phyloP scores from a whole-genome alignment of 1,140 invertebrate genomes.

The Drosophila rhopaloa region DNA sequence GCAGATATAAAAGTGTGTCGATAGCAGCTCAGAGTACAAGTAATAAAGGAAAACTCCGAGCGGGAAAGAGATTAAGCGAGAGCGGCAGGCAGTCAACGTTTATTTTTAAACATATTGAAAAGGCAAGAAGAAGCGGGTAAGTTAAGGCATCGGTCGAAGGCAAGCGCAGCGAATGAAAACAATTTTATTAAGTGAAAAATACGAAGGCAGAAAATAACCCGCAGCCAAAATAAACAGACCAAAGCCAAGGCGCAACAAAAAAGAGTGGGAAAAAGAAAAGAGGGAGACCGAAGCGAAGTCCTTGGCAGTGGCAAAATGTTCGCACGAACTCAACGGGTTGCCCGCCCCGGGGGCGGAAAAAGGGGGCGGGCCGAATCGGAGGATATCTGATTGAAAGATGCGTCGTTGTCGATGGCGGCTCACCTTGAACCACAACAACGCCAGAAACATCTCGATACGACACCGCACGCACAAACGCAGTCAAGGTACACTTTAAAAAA shows the following conservation, averaged over 20 bases:
- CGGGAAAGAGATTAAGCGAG: conserved; percentile 15
- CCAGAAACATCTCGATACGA: conserved; percentile 10
- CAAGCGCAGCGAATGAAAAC: conserved; percentile 63
- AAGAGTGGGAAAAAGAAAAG: conserved; percentile 36
- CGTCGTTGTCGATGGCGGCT: conserved; percentile 59
- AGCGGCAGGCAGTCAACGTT: conserved; percentile 46
- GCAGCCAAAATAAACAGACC: conserved; percentile 76
- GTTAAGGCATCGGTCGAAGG: conserved; percentile 36
- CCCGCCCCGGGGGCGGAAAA: not conserved
- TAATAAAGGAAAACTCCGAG: conserved; percentile 48
- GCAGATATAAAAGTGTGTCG: conserved; percentile 65
- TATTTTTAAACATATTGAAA: conserved; percentile 83
- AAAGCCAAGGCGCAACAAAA: conserved; percentile 41
- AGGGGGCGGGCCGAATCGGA: conserved; percentile 17
- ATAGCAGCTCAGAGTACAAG: conserved; percentile 62
- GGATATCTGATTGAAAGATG: conserved; percentile 75
- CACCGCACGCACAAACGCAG: conserved; percentile 18
- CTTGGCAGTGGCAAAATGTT: conserved; percentile 71
- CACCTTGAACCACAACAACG: conserved; percentile 78
- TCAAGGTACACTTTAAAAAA: not conserved
- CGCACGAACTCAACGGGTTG: conserved; percentile 57
- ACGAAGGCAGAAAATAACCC: conserved; percentile 77
- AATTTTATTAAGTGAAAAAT: conserved; percentile 83
- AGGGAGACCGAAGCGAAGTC: conserved; percentile 50
- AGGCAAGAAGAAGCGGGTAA: conserved; percentile 54